Evolutionary conservation across 2,113 vertebrate genomes (phyloP).

Genomic region (Psettodes erumei): DNA sequence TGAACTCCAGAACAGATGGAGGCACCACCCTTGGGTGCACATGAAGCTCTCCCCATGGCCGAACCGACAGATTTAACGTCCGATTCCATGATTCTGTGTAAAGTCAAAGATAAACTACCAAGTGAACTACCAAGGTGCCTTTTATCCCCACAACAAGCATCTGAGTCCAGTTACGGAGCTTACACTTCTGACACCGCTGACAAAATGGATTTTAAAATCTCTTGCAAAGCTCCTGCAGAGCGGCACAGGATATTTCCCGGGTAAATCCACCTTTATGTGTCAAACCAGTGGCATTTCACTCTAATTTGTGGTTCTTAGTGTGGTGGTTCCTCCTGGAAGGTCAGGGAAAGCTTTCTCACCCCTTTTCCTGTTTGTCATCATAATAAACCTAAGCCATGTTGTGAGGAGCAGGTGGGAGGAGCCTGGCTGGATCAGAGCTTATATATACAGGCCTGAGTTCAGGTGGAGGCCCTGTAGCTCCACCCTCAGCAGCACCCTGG

Average conservation of each 20-base stretch:
- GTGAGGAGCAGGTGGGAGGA: no score
- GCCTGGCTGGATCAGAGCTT: no score
- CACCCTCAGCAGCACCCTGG: no score
- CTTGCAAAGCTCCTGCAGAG: constrained; percentile 1
- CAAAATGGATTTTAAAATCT: neutral
- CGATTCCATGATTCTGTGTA: neutral
- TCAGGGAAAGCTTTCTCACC: no score
- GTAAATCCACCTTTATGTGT: neutral
- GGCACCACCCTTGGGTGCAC: neutral
- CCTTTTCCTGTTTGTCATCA: no score
- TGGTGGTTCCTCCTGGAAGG: neutral
- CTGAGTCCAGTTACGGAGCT: neutral
- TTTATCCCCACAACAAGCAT: neutral
- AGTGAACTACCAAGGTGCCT: neutral
- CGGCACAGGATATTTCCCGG: neutral
- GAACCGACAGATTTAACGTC: neutral
- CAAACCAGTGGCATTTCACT: neutral
- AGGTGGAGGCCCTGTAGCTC: no score
- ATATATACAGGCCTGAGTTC: no score
- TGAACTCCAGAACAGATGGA: neutral
- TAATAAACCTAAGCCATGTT: no score
- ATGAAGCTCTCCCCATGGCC: neutral
- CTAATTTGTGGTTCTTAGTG: neutral
- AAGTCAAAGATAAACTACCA: neutral
- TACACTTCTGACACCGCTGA: neutral